Evolutionary conservation across 2,888 invertebrate genomes (phyloP).

Genomic region (Plebejus argus): DNA sequence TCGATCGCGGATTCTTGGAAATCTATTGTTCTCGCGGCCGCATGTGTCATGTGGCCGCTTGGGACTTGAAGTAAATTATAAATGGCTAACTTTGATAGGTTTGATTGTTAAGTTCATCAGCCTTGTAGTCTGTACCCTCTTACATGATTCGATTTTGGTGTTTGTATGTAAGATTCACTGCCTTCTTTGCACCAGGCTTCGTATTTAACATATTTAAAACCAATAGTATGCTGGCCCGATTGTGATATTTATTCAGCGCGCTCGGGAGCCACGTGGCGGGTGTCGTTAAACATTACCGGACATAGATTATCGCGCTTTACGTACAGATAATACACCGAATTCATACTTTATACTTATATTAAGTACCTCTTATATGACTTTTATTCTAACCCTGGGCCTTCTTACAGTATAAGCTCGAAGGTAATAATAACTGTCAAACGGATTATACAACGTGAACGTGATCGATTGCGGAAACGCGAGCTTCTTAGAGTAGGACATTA

Average conservation of each 20-base stretch:
- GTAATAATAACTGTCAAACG: background rate
- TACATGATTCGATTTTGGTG: no score
- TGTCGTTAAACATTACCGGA: conserved; percentile 56
- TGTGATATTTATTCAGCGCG: conserved; percentile 18
- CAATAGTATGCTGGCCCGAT: background rate
- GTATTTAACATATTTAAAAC: background rate
- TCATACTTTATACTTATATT: no score
- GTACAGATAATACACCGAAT: background rate
- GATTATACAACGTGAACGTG: background rate
- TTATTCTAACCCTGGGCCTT: background rate
- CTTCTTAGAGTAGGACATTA: background rate
- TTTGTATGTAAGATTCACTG: no score
- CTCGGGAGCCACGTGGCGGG: conserved; percentile 17
- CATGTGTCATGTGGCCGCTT: no score
- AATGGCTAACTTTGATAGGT: no score
- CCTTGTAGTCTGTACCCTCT: no score
- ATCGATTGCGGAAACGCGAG: background rate
- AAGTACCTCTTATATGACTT: no score
- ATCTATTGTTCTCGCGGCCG: no score
- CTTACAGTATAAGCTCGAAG: background rate
- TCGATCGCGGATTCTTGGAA: no score
- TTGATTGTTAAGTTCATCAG: no score
- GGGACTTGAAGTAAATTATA: no score
- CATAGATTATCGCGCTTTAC: background rate
- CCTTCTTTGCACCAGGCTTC: background rate